Evolutionary conservation across 2,113 vertebrate genomes (phyloP).

Genomic region (Oenanthe melanoleuca): DNA sequence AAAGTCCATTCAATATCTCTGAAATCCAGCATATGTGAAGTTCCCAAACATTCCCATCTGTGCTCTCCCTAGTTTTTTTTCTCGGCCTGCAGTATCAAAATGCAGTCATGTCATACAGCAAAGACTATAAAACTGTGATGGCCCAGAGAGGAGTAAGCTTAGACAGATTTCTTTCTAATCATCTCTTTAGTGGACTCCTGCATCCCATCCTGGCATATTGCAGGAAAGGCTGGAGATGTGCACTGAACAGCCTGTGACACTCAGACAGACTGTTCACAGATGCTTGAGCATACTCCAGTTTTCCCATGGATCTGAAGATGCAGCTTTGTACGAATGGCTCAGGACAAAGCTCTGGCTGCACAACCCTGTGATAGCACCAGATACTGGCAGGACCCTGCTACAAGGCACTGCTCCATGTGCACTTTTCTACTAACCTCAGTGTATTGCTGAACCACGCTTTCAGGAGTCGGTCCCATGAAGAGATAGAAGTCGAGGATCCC

Average conservation of each 20-base stretch:
- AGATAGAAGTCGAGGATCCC: constrained; percentile 81
- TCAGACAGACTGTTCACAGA: neutral
- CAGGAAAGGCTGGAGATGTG: neutral
- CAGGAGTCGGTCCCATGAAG: constrained; percentile 83
- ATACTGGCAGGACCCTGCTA: too few relatives aligned
- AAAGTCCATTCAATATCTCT: neutral
- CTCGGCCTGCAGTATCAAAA: neutral
- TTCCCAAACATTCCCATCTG: neutral
- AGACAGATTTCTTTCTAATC: neutral
- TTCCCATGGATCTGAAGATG: neutral
- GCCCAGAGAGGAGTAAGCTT: neutral
- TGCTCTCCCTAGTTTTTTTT: neutral
- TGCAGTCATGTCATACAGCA: neutral
- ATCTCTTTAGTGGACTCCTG: neutral
- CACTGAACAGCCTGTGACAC: neutral
- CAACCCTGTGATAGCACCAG: neutral
- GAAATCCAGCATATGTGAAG: neutral
- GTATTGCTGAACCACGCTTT: constrained; percentile 84
- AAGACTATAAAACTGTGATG: neutral
- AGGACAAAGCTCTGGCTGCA: neutral
- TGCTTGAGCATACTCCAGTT: fast-evolving
- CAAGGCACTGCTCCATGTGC: neutral
- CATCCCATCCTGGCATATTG: neutral
- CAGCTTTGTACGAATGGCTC: fast-evolving
- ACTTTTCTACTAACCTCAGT: constrained; percentile 70